These are phyloP conservation scores for Halocynthia roretzi DNA, from an alignment of 23 tunicate genomes.

Conservation along the genomic window DNA sequence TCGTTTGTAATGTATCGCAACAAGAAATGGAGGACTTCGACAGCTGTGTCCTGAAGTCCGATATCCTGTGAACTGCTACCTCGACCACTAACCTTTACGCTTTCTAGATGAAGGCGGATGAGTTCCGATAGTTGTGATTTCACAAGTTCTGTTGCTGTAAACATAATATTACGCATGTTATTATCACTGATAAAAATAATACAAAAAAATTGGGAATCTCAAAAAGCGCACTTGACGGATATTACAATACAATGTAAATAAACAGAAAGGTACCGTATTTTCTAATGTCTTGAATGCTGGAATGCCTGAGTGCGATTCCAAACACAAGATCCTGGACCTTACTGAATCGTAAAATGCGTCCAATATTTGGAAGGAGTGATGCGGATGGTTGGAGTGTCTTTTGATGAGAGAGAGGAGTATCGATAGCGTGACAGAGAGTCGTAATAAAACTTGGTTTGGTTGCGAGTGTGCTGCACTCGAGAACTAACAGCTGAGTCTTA, in stretches of 20 bases:
- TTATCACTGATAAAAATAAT: neutral
- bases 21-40: conserved; percentile 65
- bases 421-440: conserved; percentile 58
- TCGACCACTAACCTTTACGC: conserved; percentile 27
- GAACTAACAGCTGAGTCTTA: conserved; percentile 67
- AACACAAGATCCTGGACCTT: conserved; percentile 60
- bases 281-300: conserved; percentile 32
- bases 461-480: conserved; percentile 47
- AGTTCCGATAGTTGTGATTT: conserved; percentile 49
- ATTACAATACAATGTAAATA: too few relatives aligned
- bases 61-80: conserved; percentile 34
- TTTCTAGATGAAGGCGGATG: conserved; percentile 33
- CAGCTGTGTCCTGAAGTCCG: conserved; percentile 66
- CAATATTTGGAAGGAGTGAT: conserved; percentile 48
- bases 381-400: conserved; percentile 51
- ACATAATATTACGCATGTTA: neutral
- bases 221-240: neutral
- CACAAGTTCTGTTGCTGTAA: conserved; percentile 61
- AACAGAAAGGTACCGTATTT: conserved; percentile 44
- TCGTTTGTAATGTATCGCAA: conserved; percentile 22
- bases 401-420: conserved; percentile 82
- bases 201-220: neutral
- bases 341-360: conserved; percentile 43
- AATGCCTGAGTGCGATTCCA: conserved; percentile 61
- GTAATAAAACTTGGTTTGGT: conserved; percentile 67